Conservation (phyloP, 2,113 vertebrate species). For the Camelus bactrianus region DNA sequence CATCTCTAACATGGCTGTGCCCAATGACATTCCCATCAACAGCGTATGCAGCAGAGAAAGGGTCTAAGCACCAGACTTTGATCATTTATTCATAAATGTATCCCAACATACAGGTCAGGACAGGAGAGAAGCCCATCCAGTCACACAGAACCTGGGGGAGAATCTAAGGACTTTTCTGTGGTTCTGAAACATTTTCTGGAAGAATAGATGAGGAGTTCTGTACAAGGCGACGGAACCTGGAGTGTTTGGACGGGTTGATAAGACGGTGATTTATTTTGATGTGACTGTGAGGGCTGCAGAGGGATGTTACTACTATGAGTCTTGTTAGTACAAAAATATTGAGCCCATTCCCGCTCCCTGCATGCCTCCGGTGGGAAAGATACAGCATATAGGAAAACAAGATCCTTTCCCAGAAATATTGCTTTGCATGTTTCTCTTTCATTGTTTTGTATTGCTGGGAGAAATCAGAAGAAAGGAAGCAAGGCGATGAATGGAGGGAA, state of each 20-base stretch:
- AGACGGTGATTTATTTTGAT: slow-evolving; percentile 68
- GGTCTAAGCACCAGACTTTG: neutral
- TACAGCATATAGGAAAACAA: slow-evolving; percentile 36
- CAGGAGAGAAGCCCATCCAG: neutral
- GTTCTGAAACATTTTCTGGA: slow-evolving; percentile 46
- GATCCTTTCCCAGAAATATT: slow-evolving; percentile 56
- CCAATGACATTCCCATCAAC: neutral
- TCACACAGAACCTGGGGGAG: neutral
- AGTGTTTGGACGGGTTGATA: neutral
- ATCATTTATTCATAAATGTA: neutral
- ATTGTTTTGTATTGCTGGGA: neutral
- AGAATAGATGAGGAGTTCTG: slow-evolving; percentile 25
- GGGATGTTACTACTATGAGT: slow-evolving; percentile 40
- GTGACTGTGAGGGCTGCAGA: slow-evolving; percentile 30
- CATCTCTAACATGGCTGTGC: neutral
- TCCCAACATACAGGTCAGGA: neutral
- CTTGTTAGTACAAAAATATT: slow-evolving; percentile 63
- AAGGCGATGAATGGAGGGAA: neutral
- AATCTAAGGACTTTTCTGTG: neutral
- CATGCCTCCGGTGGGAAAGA: slow-evolving; percentile 57
- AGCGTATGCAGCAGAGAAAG: neutral
- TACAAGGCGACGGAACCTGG: neutral
- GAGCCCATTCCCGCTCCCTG: slow-evolving; percentile 23
- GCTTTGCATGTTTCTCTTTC: slow-evolving; percentile 6
- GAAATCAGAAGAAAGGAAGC: neutral